Percentiles rank a stretch among this genome's conserved stretches.
These are phyloP conservation scores for Lithobates pipiens DNA, from an alignment of 2,797 vertebrate species.

Conservation along the genomic window DNA sequence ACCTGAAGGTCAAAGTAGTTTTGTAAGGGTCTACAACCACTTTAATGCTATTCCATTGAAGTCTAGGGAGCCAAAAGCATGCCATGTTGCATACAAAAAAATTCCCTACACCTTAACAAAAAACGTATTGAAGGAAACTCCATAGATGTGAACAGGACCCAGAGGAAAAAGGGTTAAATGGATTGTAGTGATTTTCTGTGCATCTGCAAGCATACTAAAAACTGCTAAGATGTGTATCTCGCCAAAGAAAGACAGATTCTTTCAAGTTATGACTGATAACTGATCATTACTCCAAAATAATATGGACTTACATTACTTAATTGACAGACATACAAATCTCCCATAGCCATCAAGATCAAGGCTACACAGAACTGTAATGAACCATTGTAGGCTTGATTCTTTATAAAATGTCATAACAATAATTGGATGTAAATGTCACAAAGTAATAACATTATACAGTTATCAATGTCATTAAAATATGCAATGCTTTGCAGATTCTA, in stretches of 20 bases:
- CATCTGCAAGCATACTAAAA: too few species aligned
- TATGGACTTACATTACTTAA: not conserved
- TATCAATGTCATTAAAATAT: slow-evolving; percentile 76
- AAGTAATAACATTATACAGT: slow-evolving; percentile 78
- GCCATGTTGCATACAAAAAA: too few species aligned
- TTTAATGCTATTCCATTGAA: too few species aligned
- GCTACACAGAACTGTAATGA: slow-evolving; percentile 19
- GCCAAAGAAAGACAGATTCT: not conserved
- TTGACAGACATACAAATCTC: slow-evolving; percentile 13
- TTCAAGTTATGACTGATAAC: not conserved
- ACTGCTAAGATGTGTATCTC: too few species aligned
- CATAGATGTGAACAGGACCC: too few species aligned
- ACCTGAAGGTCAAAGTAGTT: too few species aligned
- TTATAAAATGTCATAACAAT: slow-evolving; percentile 71
- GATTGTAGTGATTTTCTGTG: too few species aligned
- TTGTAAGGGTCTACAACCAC: too few species aligned
- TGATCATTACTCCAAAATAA: slow-evolving; percentile 23
- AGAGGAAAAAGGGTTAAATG: too few species aligned
- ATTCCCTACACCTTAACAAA: too few species aligned
- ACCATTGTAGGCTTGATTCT: slow-evolving; percentile 28
- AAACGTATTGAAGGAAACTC: too few species aligned
- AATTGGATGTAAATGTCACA: slow-evolving; percentile 76
- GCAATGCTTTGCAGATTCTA: slow-evolving; percentile 74
- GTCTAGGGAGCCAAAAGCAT: too few species aligned
- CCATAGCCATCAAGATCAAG: slow-evolving; percentile 32